phyloP scores from a whole-genome alignment of 2,888 invertebrate species.

The Microdon myrmicae region DNA sequence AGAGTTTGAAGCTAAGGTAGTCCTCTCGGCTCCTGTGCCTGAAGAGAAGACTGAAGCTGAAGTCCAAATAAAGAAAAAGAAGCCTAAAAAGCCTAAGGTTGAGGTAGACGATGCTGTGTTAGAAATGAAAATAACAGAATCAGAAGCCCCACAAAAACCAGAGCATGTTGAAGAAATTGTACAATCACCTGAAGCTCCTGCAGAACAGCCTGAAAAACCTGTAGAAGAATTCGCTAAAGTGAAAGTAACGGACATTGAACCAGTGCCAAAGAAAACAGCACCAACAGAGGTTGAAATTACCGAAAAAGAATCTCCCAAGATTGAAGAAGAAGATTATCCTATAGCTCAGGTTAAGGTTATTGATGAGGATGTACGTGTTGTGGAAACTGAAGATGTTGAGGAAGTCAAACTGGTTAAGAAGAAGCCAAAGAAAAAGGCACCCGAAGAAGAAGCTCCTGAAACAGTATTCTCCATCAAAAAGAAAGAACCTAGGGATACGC shows the following conservation, averaged over 20 bases:
- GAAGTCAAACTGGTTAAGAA: conserved; percentile 40
- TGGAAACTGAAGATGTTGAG: conserved; percentile 37
- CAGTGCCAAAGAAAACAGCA: too few species aligned
- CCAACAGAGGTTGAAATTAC: conserved; percentile 53
- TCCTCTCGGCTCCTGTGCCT: conserved; percentile 34
- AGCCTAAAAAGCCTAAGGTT: conserved; percentile 21
- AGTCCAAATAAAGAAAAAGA: conserved; percentile 24
- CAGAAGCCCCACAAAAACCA: conserved; percentile 52
- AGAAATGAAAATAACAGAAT: conserved; percentile 58
- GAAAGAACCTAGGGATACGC: conserved; percentile 50
- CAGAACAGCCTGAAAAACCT: conserved; percentile 54
- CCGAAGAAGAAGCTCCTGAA: conserved; percentile 45
- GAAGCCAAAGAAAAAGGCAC: conserved; percentile 34
- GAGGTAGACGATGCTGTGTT: conserved; percentile 53
- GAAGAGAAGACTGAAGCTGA: conserved; percentile 28
- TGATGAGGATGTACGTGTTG: conserved; percentile 35
- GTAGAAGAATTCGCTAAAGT: conserved; percentile 53
- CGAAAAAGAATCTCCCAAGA: conserved; percentile 33
- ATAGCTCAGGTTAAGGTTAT: conserved; percentile 26
- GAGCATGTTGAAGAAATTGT: conserved; percentile 54
- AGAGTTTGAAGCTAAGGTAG: conserved; percentile 39
- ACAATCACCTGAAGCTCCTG: conserved; percentile 24
- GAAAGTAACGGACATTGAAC: too few species aligned
- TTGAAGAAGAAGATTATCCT: conserved; percentile 26
- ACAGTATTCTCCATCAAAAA: conserved; percentile 56